phyloP scores from a whole-genome alignment of 2,888 invertebrate genomes.

The Scaptomyza reducta region DNA sequence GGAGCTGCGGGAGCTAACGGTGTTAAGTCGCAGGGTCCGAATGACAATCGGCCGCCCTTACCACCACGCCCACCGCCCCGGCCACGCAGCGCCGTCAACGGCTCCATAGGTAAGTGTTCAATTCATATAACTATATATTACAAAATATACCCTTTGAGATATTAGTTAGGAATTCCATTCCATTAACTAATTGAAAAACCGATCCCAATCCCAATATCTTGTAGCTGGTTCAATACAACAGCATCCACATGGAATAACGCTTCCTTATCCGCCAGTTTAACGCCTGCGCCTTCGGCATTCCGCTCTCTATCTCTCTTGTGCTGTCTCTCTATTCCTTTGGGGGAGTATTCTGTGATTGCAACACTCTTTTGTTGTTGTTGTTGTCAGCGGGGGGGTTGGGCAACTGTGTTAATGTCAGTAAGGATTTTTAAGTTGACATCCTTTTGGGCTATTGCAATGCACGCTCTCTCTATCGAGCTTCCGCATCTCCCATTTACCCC shows the following conservation, averaged over 20 bases:
- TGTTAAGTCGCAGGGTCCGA: slow-evolving; percentile 61
- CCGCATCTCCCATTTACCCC: slow-evolving; percentile 38
- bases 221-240: slow-evolving; percentile 22
- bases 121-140: too few species aligned
- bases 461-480: slow-evolving; percentile 38
- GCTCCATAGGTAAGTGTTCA: slow-evolving; percentile 68
- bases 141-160: too few species aligned
- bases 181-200: background rate
- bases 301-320: background rate
- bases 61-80: slow-evolving; percentile 83
- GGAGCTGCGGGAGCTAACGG: slow-evolving; percentile 48
- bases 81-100: slow-evolving; percentile 64
- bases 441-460: slow-evolving; percentile 67
- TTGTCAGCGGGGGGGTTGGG: slow-evolving; percentile 38
- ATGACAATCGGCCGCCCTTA: slow-evolving; percentile 83
- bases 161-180: too few species aligned
- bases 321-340: slow-evolving; percentile 3
- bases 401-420: slow-evolving; percentile 72
- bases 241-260: slow-evolving; percentile 47
- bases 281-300: slow-evolving; percentile 52
- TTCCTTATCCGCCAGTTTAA: slow-evolving; percentile 34
- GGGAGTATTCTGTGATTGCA: slow-evolving; percentile 50
- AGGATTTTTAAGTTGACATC: slow-evolving; percentile 75
- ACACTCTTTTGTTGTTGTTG: slow-evolving; percentile 10
- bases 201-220: background rate